phyloP scores from a whole-genome alignment of 2,888 invertebrate genomes.

The Smittia aterrima region DNA sequence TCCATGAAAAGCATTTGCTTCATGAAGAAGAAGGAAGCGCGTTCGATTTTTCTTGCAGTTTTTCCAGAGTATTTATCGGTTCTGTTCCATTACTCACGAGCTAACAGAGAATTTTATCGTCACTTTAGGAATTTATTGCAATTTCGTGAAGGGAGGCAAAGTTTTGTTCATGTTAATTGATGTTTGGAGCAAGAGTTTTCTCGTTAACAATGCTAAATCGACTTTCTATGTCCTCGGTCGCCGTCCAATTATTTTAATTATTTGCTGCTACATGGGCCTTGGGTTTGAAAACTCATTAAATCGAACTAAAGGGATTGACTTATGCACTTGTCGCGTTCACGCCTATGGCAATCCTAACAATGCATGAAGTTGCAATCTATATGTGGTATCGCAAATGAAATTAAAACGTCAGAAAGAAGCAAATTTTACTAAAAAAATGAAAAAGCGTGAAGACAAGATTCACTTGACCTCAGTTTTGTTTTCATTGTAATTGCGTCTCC shows the following conservation, averaged over 20 bases:
- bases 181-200: not conserved
- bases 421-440: no score
- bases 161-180: slow-evolving; percentile 4
- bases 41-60: not conserved
- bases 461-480: no score
- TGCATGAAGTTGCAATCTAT: no score
- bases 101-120: slow-evolving; percentile 16
- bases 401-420: no score
- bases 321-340: no score
- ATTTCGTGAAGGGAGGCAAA: not conserved
- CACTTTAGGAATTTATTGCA: slow-evolving; percentile 4
- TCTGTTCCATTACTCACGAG: slow-evolving; percentile 9
- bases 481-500: no score
- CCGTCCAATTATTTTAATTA: not conserved
- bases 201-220: not conserved
- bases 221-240: not conserved
- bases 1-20: not conserved
- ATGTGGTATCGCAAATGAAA: no score
- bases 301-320: no score
- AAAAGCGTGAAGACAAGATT: no score
- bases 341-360: no score
- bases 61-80: not conserved
- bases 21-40: not conserved
- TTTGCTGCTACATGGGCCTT: not conserved
- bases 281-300: not conserved